Evolutionary conservation across 1,140 invertebrate species (phyloP).

Genomic region (Drosophila persimilis): DNA sequence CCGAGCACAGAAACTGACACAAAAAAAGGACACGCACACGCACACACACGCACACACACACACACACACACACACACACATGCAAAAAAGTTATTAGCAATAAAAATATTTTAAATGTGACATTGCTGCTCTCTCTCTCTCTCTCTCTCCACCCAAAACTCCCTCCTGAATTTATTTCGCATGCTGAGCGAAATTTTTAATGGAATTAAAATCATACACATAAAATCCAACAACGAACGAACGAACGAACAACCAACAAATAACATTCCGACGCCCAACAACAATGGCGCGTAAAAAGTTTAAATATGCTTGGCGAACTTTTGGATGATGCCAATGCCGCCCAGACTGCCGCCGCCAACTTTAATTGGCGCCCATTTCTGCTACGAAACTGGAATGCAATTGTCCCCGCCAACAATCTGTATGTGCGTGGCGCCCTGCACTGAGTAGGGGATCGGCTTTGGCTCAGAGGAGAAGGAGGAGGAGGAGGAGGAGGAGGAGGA

Average conservation of each 20-base stretch:
- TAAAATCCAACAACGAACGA: conserved; percentile 39
- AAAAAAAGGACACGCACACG: conserved; percentile 12
- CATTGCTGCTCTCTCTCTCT: conserved; percentile 23
- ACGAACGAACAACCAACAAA: conserved; percentile 35
- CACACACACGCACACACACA: conserved; percentile 8
- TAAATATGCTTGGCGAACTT: conserved; percentile 71
- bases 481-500: neutral
- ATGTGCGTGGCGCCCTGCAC: conserved; percentile 70
- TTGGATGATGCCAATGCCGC: conserved; percentile 59
- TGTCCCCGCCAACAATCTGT: conserved; percentile 76
- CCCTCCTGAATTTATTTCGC: conserved; percentile 46
- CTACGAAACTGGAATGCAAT: conserved; percentile 80
- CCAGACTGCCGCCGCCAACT: conserved; percentile 58
- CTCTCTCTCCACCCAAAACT: neutral
- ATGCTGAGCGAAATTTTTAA: conserved; percentile 68
- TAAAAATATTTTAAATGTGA: conserved; percentile 79
- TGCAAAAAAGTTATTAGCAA: conserved; percentile 71
- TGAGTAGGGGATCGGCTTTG: conserved; percentile 14
- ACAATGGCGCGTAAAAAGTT: conserved; percentile 64
- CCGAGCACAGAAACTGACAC: conserved; percentile 33
- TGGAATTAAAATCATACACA: conserved; percentile 77
- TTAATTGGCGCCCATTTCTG: conserved; percentile 81
- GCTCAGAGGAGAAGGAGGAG: neutral
- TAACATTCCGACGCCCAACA: conserved; percentile 20
- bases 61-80: neutral